Percentiles rank a stretch among this genome's conserved stretches.
These are phyloP conservation scores for Calliphora vomitoria DNA, from an alignment of 2,888 invertebrate species.

Conservation along the genomic window DNA sequence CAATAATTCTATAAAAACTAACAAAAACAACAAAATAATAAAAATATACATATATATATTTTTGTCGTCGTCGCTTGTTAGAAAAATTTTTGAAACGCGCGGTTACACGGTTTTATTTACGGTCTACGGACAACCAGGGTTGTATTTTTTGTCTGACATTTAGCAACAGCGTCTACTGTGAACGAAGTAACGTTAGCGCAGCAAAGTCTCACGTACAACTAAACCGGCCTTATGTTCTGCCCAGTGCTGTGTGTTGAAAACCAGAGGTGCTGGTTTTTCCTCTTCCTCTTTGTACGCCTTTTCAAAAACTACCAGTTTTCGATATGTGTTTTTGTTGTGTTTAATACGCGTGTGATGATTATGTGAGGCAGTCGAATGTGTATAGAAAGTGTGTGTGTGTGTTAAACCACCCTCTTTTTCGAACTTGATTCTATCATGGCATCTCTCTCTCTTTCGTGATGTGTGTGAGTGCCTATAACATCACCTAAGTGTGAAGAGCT, in stretches of 20 bases:
- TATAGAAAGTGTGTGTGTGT: conserved; percentile 6
- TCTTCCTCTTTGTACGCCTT: conserved; percentile 37
- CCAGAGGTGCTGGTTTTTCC: conserved; percentile 50
- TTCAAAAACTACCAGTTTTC: neutral
- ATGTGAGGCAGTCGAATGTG: neutral
- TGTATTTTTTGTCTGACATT: conserved; percentile 65
- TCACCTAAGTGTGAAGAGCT: conserved; percentile 7
- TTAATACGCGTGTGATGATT: neutral
- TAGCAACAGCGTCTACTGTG: conserved; percentile 62
- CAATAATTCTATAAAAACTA: conserved; percentile 71
- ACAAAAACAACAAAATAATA: conserved; percentile 60
- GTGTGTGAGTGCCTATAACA: neutral
- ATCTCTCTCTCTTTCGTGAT: neutral
- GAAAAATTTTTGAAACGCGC: conserved; percentile 55
- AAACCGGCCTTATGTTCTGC: conserved; percentile 79
- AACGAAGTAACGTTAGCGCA: conserved; percentile 78
- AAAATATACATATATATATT: neutral
- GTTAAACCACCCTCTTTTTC: conserved; percentile 68
- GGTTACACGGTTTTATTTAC: conserved; percentile 62
- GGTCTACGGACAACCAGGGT: conserved; percentile 66
- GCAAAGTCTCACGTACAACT: conserved; percentile 84
- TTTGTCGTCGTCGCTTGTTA: conserved; percentile 15
- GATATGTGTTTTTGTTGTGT: conserved; percentile 17
- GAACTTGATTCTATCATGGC: conserved; percentile 8
- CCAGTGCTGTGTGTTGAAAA: conserved; percentile 53